phyloP scores from a whole-genome alignment of 2,797 vertebrate species.

The Sus cebifrons region DNA sequence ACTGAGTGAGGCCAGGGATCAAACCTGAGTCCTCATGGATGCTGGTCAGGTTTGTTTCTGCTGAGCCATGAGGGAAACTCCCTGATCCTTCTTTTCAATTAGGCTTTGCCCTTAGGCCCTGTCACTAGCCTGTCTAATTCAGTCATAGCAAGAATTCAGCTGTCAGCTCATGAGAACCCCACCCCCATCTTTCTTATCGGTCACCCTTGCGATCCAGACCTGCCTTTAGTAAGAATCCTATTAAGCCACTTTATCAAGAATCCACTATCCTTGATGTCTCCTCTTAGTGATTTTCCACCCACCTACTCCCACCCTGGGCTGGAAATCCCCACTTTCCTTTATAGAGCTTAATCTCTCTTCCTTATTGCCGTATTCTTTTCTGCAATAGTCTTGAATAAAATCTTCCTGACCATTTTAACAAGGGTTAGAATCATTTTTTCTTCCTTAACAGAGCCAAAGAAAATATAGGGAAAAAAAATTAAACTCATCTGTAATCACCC shows the following conservation, averaged over 20 bases:
- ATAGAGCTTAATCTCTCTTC: neutral
- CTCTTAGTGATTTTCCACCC: slow-evolving; percentile 31
- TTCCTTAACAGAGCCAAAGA: neutral
- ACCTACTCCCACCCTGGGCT: neutral
- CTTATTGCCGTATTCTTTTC: neutral
- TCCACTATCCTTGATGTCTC: neutral
- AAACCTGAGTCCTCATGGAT: too few relatives aligned
- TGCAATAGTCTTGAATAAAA: neutral
- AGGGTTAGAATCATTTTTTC: slow-evolving; percentile 7
- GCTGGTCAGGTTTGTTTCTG: too few relatives aligned
- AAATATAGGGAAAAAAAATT: neutral
- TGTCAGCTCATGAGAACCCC: slow-evolving; percentile 30
- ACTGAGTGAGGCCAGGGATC: too few relatives aligned
- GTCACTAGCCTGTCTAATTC: neutral
- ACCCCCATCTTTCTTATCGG: neutral
- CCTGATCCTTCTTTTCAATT: neutral
- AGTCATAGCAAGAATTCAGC: slow-evolving; percentile 22
- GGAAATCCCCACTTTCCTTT: neutral
- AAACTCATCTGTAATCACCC: neutral
- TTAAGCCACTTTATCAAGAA: slow-evolving; percentile 40
- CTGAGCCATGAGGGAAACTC: too few relatives aligned
- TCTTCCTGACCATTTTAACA: slow-evolving; percentile 17
- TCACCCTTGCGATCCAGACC: neutral
- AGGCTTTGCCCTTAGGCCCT: neutral
- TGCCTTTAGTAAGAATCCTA: slow-evolving; percentile 21